Evolutionary conservation across 1,140 invertebrate genomes (phyloP).

Genomic region (Hyles euphorbiae): DNA sequence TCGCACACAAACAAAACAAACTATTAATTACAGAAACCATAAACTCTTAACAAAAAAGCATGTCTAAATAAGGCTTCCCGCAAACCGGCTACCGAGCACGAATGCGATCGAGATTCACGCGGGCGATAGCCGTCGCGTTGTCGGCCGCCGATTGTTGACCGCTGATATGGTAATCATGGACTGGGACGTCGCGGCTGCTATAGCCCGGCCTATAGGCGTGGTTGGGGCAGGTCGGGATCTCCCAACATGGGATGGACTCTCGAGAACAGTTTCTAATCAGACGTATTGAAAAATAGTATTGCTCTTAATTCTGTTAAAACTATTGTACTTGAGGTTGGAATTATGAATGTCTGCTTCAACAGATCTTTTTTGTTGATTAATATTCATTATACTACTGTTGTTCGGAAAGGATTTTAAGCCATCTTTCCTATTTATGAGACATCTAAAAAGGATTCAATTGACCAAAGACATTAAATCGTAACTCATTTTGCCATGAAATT

Average conservation of each 20-base stretch:
- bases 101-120: slow-evolving; percentile 40
- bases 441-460: no score
- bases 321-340: not conserved
- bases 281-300: not conserved
- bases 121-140: slow-evolving; percentile 33
- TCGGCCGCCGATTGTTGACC: slow-evolving; percentile 33
- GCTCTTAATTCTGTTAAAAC: not conserved
- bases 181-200: no score
- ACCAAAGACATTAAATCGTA: no score
- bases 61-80: slow-evolving; percentile 25
- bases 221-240: slow-evolving; percentile 29
- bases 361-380: slow-evolving; percentile 8
- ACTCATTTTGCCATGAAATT: no score
- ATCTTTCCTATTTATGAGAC: no score
- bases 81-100: slow-evolving; percentile 23
- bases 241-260: slow-evolving; percentile 28
- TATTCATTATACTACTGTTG: not conserved
- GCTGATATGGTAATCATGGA: slow-evolving; percentile 48
- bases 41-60: no score
- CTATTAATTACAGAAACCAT: no score
- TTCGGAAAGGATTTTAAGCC: not conserved
- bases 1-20: no score
- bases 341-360: not conserved
- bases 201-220: slow-evolving; percentile 1
- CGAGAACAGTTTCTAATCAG: not conserved